These are phyloP conservation scores for Paramormyrops hopkinsi DNA, from an alignment of 2,797 vertebrate genomes.

Conservation along the genomic window DNA sequence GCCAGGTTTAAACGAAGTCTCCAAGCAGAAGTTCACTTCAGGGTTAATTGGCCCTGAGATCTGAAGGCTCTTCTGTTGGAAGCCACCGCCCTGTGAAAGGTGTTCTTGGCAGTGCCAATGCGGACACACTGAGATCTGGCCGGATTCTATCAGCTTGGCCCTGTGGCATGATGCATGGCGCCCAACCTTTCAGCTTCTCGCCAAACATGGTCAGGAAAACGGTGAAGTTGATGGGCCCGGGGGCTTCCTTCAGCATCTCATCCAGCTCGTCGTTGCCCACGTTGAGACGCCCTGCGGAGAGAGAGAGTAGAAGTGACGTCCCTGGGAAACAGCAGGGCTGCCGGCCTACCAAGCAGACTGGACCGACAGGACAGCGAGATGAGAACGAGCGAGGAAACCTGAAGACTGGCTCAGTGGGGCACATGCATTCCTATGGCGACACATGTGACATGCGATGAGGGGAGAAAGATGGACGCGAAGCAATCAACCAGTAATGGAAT, in stretches of 20 bases:
- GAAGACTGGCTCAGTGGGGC: background rate
- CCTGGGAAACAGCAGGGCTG: background rate
- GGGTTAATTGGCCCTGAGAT: background rate
- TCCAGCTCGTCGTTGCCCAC: conserved; percentile 83
- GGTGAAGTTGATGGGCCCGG: conserved; percentile 84
- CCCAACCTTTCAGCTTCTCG: conserved; percentile 81
- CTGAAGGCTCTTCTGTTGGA: background rate
- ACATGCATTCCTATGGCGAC: background rate
- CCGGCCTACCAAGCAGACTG: background rate
- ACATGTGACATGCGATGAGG: background rate
- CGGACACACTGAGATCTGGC: background rate
- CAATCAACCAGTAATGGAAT: background rate
- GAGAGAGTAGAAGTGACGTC: background rate
- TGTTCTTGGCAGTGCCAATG: background rate
- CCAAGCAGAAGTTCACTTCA: background rate
- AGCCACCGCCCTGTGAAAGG: background rate
- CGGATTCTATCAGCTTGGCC: background rate
- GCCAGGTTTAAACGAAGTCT: background rate
- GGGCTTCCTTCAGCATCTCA: conserved; percentile 79
- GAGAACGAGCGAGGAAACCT: background rate
- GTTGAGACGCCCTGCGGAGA: conserved; percentile 69
- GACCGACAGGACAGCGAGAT: background rate
- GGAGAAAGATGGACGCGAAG: background rate
- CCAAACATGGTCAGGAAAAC: conserved; percentile 87
- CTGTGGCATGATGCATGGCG: background rate